Evolutionary conservation across 2,797 vertebrate species (phyloP), one percentile per base, ranked within the genome.

Genomic region (Bradypodion pumilum): DNA sequence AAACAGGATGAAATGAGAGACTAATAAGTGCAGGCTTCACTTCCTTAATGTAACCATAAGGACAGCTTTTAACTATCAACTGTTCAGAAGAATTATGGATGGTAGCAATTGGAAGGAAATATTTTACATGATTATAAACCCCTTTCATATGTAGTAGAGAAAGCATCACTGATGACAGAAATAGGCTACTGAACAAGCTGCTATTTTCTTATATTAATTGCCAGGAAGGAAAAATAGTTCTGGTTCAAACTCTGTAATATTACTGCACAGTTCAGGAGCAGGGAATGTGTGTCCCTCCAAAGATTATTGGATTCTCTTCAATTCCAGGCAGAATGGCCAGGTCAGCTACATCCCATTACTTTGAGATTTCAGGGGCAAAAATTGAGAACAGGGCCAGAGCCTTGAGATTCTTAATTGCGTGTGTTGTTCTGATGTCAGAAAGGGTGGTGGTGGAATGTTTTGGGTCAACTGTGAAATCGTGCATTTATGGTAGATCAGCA

Each of bases 1-100:
- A 91, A 94, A 89, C 85, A 90, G 90, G 90, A 91, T 92, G 80
- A 93, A 94, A 94, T 89, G 91, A 74, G 89, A 90, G 80, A 72
- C 88, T 93, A 94, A 94, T 91, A 92, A 94, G 91, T 92, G 90
- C 90, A 85, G 80, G 87, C 92, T 94, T 94, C 91, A 93, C 90
- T 93, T 92, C 89, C 88, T 92, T 15, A 0, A 74, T 90, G 84
- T 88, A 86, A 72, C 72, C 23, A 90, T 87, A 88, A 90, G 83
- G 59, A 89, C 6, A 88, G 80, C 59, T 91, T 93, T 92, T 88
- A 91, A 90, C 87, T 85, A 91, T 79, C 85, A 83, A 27, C 68
- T 82, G 63, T 44, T 85, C n/a, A 19, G 74, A 56, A 84, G 21
- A 32, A 79, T 62, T 46, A 44, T 78, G 60, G 88, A 70, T 81